phyloP scores from a whole-genome alignment of 2,888 invertebrate species.

The Colletes collaris region DNA sequence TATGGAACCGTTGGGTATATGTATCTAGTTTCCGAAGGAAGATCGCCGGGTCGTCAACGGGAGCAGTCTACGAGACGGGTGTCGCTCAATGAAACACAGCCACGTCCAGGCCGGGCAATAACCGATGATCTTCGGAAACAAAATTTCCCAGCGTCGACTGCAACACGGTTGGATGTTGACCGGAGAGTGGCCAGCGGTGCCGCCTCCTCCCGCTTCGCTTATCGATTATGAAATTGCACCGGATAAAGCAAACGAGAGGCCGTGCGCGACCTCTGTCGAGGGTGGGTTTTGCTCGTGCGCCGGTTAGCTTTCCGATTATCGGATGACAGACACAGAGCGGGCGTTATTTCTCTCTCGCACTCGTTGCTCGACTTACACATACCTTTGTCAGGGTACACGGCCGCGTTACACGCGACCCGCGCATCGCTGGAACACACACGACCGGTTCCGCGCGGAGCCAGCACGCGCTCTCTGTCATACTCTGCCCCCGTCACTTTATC shows the following conservation, averaged over 20 bases:
- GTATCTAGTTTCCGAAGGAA: too few species aligned
- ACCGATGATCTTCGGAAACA: slow-evolving; percentile 52
- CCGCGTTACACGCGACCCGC: slow-evolving; percentile 33
- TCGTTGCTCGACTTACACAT: background rate
- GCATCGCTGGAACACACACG: too few species aligned
- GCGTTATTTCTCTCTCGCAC: background rate
- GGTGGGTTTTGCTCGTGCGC: slow-evolving; percentile 37
- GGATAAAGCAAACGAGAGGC: slow-evolving; percentile 69
- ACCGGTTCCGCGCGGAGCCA: background rate
- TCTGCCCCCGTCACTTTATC: slow-evolving; percentile 49
- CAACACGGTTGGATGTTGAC: slow-evolving; percentile 45
- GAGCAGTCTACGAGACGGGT: background rate
- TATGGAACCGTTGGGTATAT: too few species aligned
- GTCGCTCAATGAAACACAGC: slow-evolving; percentile 25
- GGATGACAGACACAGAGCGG: slow-evolving; percentile 46
- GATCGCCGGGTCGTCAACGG: too few species aligned
- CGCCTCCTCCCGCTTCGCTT: slow-evolving; percentile 49
- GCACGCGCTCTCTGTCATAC: slow-evolving; percentile 30
- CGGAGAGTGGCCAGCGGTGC: slow-evolving; percentile 37
- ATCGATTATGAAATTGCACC: slow-evolving; percentile 74
- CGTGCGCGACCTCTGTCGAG: slow-evolving; percentile 2
- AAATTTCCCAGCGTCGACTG: slow-evolving; percentile 48
- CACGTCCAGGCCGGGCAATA: background rate
- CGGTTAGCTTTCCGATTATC: slow-evolving; percentile 69
- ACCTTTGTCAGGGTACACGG: slow-evolving; percentile 31